Conservation (phyloP, 2,888 invertebrate species). For the Drosophila pullipes region DNA sequence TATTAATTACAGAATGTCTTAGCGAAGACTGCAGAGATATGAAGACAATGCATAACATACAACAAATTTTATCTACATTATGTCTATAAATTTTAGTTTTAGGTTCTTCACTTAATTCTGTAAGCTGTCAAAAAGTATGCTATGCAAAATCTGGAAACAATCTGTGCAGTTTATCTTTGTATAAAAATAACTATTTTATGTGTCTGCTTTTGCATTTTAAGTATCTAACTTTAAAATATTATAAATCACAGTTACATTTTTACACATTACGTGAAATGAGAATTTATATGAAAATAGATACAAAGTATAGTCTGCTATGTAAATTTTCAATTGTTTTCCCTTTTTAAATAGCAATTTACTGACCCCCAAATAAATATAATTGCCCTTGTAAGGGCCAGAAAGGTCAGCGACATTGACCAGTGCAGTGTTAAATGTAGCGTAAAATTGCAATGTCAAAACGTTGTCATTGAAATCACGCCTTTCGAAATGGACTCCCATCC, state of each 20-base stretch:
- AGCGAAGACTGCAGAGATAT: not conserved
- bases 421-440: slow-evolving; percentile 67
- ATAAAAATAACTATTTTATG: no score
- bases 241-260: not conserved
- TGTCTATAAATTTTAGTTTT: no score
- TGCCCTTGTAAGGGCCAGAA: slow-evolving; percentile 2
- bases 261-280: not conserved
- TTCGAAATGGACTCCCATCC: slow-evolving; percentile 5
- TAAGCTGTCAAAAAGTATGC: slow-evolving; percentile 24
- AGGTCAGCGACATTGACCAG: slow-evolving; percentile 55
- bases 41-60: not conserved
- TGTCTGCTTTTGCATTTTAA: not conserved
- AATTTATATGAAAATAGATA: not conserved
- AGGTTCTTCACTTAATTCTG: not conserved
- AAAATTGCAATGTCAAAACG: slow-evolving; percentile 70
- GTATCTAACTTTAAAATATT: not conserved
- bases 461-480: slow-evolving; percentile 55
- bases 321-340: not conserved
- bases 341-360: not conserved
- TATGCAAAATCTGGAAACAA: not conserved
- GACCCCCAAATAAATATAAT: slow-evolving; percentile 8
- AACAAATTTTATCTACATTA: rapidly evolving
- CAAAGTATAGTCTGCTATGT: not conserved
- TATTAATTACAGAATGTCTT: not conserved
- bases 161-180: not conserved